phyloP scores from a whole-genome alignment of 2,888 invertebrate genomes.

The Seira sanloemensis region DNA sequence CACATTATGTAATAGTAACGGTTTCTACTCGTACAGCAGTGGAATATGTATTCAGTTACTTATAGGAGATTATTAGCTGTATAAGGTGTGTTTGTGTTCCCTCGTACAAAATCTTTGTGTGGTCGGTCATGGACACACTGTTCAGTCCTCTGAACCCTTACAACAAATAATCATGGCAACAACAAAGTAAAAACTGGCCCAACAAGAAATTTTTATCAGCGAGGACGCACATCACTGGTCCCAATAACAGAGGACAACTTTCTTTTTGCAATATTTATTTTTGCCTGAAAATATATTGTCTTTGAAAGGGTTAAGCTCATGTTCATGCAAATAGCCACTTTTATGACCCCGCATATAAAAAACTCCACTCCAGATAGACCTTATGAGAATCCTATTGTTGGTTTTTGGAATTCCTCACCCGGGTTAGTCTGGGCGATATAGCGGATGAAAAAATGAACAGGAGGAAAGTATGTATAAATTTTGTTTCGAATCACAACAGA shows the following conservation, averaged over 20 bases:
- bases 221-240: background rate
- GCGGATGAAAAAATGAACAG: background rate
- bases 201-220: background rate
- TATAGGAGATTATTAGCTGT: too few species aligned
- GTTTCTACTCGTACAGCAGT: too few species aligned
- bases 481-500: conserved; percentile 1
- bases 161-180: background rate
- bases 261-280: too few species aligned
- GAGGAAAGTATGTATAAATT: background rate
- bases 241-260: too few species aligned
- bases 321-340: conserved; percentile 29
- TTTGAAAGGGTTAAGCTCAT: background rate
- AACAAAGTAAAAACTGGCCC: background rate
- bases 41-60: too few species aligned
- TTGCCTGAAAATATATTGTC: too few species aligned
- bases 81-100: too few species aligned
- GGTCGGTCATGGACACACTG: background rate
- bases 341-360: conserved; percentile 30
- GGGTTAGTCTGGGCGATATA: conserved; percentile 11
- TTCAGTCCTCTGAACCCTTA: background rate
- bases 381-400: background rate
- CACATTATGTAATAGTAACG: too few species aligned
- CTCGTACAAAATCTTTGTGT: too few species aligned
- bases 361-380: background rate
- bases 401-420: background rate